Evolutionary conservation across 2,797 vertebrate genomes (phyloP).

Genomic region (Anomalospiza imberbis): DNA sequence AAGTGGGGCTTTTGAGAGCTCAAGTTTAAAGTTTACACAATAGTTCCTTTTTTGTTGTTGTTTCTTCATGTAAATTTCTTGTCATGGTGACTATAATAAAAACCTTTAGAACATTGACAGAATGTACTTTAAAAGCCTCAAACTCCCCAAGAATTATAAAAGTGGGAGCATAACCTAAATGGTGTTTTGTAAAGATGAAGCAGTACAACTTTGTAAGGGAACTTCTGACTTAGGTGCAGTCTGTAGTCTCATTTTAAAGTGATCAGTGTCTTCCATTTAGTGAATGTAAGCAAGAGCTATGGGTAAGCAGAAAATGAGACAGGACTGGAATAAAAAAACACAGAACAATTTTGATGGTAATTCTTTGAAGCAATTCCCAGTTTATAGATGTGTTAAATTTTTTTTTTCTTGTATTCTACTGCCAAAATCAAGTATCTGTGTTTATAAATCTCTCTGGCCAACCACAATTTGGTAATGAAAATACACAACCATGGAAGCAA

Average conservation of each 20-base stretch:
- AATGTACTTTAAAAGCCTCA: not conserved
- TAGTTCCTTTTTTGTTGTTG: not conserved
- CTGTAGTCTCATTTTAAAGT: not conserved
- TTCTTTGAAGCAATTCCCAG: not conserved
- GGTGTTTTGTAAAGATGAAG: not conserved
- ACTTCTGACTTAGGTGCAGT: not conserved
- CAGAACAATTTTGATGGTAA: not conserved
- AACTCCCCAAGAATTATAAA: not conserved
- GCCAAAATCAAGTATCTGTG: not conserved
- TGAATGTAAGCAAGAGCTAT: not conserved
- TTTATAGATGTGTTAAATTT: not conserved
- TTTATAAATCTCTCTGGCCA: not conserved
- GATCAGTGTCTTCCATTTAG: not conserved
- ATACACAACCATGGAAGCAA: not conserved
- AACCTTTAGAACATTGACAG: not conserved
- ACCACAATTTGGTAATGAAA: not conserved
- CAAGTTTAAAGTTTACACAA: not conserved
- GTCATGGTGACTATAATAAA: not conserved
- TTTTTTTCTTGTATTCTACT: not conserved
- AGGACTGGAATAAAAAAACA: not conserved
- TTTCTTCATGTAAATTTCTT: not conserved
- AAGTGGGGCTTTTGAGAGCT: not conserved
- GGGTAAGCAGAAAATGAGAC: not conserved
- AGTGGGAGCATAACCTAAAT: not conserved
- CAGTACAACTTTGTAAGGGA: not conserved